phyloP scores from a whole-genome alignment of 2,797 vertebrate genomes.

The Neopelma chrysocephalum region DNA sequence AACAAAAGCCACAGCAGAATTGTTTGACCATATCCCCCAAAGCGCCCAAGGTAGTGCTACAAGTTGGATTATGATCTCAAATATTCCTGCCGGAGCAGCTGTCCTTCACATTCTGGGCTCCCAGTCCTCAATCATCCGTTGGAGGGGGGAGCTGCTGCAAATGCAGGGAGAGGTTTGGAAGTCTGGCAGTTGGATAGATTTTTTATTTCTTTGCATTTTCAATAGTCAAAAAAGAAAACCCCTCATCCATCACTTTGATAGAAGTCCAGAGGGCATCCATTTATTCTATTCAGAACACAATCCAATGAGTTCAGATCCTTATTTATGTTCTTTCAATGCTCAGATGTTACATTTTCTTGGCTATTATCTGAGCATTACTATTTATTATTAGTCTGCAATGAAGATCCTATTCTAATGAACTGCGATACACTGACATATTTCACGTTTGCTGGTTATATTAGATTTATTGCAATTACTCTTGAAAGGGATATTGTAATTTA shows the following conservation, averaged over 20 bases:
- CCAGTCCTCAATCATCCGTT: background rate
- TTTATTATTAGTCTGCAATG: constrained; percentile 42
- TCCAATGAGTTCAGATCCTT: constrained; percentile 14
- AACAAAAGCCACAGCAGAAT: background rate
- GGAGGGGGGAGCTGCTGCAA: background rate
- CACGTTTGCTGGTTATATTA: constrained; percentile 5
- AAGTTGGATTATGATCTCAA: constrained; percentile 1
- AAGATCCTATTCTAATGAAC: constrained; percentile 50
- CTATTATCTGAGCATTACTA: constrained; percentile 49
- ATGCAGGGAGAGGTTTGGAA: constrained; percentile 7
- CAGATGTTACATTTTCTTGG: constrained; percentile 20
- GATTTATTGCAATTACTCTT: constrained; percentile 54
- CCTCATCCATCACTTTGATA: constrained; percentile 60
- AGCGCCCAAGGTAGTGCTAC: background rate
- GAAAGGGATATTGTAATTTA: constrained; percentile 38
- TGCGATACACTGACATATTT: constrained; percentile 26
- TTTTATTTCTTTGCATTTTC: constrained; percentile 64
- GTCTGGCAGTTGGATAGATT: background rate
- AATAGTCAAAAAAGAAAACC: constrained; percentile 53
- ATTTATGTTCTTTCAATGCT: constrained; percentile 51
- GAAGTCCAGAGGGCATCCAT: constrained; percentile 48
- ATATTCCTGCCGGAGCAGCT: background rate
- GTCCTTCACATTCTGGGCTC: constrained; percentile 27
- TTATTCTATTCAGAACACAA: constrained; percentile 45
- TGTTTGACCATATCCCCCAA: background rate